Evolutionary conservation across 2,888 invertebrate genomes (phyloP), one percentile per base, ranked within the genome.

Genomic region (Ptycholaimellus sp.): DNA sequence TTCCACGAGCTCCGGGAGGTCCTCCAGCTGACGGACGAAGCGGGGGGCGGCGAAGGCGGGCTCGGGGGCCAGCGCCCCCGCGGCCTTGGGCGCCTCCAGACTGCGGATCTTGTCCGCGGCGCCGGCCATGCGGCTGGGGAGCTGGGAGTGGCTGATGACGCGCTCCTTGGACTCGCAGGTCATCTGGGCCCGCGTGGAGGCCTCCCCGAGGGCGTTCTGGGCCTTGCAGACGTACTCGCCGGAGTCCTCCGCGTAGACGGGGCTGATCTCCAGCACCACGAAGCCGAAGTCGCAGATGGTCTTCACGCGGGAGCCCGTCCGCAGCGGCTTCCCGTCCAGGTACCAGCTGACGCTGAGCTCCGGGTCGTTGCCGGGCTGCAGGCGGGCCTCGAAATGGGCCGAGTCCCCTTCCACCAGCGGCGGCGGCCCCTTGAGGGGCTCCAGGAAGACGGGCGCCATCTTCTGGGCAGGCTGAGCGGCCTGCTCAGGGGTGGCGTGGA

Each of bases 281-380:
- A 82, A 87, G 37, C 93, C 90, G 62, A 93, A 90, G 58, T 93
- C 90, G 54, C 83, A 81, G 49, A 85, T 82, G 1, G 87, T 85
- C 62, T 87, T 87, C 47, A 85, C 76, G 56, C 85, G 72, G 4
- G 81, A 81, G 41, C 83, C 83, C 9, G 80, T 81, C 2, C 78
- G 77, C 52, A 87, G 74, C 23, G 82, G 77, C 49, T 74, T 71
- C 21, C 83, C 83, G 58, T 87, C 83, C 52, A 76, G 73, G 72
- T 76, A 85, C 85, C 85, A 85, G 7, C 19, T 11, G 17, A 44
- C 37, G 30, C 37, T 43, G 5, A 54, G 45, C 32, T 51, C 42
- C 34, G 50, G 50, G 43, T 56, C 55, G 38, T 56, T 51, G 30
- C 50, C 41, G 6, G 53, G 53, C 39, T 54, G 51, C 35, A 53